phyloP scores from a whole-genome alignment of 30 jellyfish, hydroid and myxozoan genomes.

The Aurelia coerulea region DNA sequence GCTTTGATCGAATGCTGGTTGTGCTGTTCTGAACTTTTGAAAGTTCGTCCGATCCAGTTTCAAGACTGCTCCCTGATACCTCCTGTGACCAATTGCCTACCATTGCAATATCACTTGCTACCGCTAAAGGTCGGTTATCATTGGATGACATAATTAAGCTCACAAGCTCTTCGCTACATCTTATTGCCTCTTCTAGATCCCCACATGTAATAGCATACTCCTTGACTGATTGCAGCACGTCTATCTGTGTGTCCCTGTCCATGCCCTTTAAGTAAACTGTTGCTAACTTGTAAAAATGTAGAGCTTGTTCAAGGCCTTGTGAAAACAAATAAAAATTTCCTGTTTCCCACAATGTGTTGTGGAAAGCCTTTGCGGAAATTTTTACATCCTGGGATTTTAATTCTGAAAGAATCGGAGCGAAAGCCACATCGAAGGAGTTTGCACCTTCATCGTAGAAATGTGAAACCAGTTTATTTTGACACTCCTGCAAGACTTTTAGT shows the following conservation, averaged over 20 bases:
- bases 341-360: not conserved
- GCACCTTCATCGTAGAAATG: not conserved
- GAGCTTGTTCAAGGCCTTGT: constrained; percentile 1
- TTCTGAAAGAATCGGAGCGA: too few relatives aligned
- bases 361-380: not conserved
- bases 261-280: not conserved
- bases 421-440: too few relatives aligned
- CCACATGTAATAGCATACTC: not conserved
- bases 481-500: not conserved
- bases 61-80: too few relatives aligned
- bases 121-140: not conserved
- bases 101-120: too few relatives aligned
- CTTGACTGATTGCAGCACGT: not conserved
- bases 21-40: too few relatives aligned
- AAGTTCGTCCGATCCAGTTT: too few relatives aligned
- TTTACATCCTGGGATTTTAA: not conserved
- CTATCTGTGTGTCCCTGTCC: too few relatives aligned
- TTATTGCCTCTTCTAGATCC: not conserved
- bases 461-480: not conserved
- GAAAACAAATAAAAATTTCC: constrained; percentile 4
- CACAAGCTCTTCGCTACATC: constrained; percentile 6
- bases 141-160: not conserved
- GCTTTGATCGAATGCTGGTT: too few relatives aligned
- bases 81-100: too few relatives aligned
- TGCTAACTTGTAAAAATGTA: not conserved